Base-by-base conservation (phyloP, 2,888 invertebrate genomes). In the Stenurella melanura region DNA sequence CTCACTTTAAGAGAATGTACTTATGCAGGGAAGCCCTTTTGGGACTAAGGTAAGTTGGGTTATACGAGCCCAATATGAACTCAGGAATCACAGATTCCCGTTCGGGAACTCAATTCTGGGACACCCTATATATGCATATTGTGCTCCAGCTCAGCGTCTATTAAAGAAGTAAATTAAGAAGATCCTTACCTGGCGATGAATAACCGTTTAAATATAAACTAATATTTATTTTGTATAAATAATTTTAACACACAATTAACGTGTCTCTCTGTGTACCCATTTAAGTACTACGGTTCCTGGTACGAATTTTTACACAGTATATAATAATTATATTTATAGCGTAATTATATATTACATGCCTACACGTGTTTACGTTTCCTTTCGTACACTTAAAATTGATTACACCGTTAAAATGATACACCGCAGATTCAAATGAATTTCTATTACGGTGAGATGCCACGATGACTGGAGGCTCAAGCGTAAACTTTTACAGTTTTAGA, bases 271-370 rank as follows among this genome's bases (percentile, higher is more conserved):
- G 58, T 58, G 19, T 58, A 21, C 19, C 21, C 7, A 58, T 19
- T 67, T 67, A 26, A 26, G 21, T 26, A 67, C 54, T 67, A 54
- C 21, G 67, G 54, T 67, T 67, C 67, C 67, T 67, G 67, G 67
- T 67, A 67, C 54, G 19, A 19, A 67, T 54, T 67, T 38, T 67
- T 67, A 9, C 19, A 50, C 67, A 26, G 26, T 54, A 50, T 26
- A 19, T 67, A 67, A 67, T 26, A 67, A 67, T 67, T 67, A 64
- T 67, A 67, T 67, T 67, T 67, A n/a, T 67, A 67, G 54, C 58
- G 19, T n/a, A 18, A 58, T 58, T 58, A 19, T 21, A 5, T 58
- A 42, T 42, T 34, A 34, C 30, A 34, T 34, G 7, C 30, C 30
- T 7, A 42, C 42, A n/a, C 50, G 50, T 50, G n/a, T 15, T 50